Conservation (phyloP, 1,140 invertebrate species). For the Agrypnia vestita region DNA sequence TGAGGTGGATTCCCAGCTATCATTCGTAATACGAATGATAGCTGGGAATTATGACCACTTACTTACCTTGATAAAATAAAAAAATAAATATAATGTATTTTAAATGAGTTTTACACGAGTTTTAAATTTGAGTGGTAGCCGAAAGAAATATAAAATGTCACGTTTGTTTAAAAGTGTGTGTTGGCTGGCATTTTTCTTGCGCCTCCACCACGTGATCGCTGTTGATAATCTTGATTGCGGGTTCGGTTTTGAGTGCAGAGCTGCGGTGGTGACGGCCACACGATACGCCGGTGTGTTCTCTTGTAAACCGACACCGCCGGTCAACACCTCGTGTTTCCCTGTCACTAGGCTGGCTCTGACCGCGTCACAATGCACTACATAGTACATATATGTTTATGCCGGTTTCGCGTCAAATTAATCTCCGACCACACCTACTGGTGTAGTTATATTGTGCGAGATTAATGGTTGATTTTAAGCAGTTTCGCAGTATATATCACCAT, state of each 20-base stretch:
- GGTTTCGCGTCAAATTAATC: not conserved
- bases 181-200: not conserved
- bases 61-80: no score
- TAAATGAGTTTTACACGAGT: no score
- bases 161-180: no score
- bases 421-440: not conserved
- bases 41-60: no score
- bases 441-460: no score
- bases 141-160: no score
- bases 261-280: not conserved
- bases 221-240: conserved; percentile 10
- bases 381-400: not conserved
- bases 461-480: no score
- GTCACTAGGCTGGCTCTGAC: not conserved
- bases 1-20: no score
- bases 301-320: not conserved
- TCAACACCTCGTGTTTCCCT: not conserved
- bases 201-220: not conserved
- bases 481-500: no score
- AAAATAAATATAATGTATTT: no score
- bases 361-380: not conserved
- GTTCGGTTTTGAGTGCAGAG: conserved; percentile 10
- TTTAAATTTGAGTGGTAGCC: no score
- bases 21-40: no score
- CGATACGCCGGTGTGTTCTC: not conserved